Base-by-base conservation (phyloP, 2,888 invertebrate species). In the Phlogophora meticulosa region DNA sequence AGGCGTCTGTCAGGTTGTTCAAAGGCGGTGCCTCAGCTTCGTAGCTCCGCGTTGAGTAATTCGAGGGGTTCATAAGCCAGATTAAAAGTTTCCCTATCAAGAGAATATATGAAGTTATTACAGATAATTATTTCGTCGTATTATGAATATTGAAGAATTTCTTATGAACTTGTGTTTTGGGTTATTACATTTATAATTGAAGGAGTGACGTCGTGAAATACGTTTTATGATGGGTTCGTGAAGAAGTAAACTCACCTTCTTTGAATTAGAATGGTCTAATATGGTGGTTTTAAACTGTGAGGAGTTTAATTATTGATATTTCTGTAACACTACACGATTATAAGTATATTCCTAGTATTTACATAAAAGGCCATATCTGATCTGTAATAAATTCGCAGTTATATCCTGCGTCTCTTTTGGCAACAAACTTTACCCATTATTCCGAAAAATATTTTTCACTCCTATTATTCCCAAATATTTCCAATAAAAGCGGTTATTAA, bases 31-130 rank as follows among this genome's bases (percentile, higher is more conserved):
- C 78, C 83, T 17, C 24, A 58, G 13, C 59, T 59, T 62, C 80
- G 80, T 82, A 59, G 46, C 72, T 76, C 42, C 69, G 63, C 80
- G 82, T 83, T 91, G 88, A 90, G 90, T 90, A 88, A 89, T 88
- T 85, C 82, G 80, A 86, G 82, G 78, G 85, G 52, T 57, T 76
- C 57, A 76, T 78, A 76, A 88, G 85, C 85, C 86, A 90, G 90
- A 92, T 92, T 93, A 93, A 92, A 92, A 92, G 88, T 90, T 88
- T 85, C 85, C 80, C 82, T 85, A 84, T 81, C 82, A 85, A 79
- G 88, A 83, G 89, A 90, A 90, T 90, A 88, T 88, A 88, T 90
- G 88, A 86, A 88, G 84, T 90, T 90, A 89, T 91, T 88, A 90
- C 85, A 45, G 82, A 86, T 66, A 85, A 85, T 90, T 90, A 86